Evolutionary conservation across 2,113 vertebrate species (phyloP).

Genomic region (Anhinga rufa): DNA sequence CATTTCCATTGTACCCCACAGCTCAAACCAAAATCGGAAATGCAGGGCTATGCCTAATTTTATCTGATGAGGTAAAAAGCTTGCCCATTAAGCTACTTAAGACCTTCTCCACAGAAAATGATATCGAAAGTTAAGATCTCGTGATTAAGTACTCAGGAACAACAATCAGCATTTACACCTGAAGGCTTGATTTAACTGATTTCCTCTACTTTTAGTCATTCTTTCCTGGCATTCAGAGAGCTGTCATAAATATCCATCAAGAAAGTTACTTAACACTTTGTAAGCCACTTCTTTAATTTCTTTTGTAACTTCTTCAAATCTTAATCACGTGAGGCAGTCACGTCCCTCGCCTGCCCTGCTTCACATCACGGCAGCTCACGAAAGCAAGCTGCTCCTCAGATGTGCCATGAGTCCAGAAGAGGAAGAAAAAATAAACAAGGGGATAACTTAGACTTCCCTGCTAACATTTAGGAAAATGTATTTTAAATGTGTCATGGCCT

Average conservation of each 20-base stretch:
- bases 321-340: fast-evolving
- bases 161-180: neutral
- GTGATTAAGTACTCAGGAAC: neutral
- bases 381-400: neutral
- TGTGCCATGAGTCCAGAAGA: fast-evolving
- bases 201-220: neutral
- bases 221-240: neutral
- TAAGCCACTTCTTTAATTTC: neutral
- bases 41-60: fast-evolving
- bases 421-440: neutral
- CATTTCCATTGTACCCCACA: neutral
- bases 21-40: neutral
- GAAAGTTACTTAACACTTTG: neutral
- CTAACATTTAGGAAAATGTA: neutral
- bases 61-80: neutral
- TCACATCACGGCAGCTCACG: fast-evolving
- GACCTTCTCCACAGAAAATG: neutral
- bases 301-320: neutral
- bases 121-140: neutral
- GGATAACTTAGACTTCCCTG: neutral
- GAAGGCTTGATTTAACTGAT: neutral
- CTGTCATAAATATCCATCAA: neutral
- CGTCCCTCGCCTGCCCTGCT: neutral
- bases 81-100: neutral
- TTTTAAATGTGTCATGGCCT: fast-evolving